Conservation (phyloP, 2,113 vertebrate species). For the Phylloscopus trochilus region DNA sequence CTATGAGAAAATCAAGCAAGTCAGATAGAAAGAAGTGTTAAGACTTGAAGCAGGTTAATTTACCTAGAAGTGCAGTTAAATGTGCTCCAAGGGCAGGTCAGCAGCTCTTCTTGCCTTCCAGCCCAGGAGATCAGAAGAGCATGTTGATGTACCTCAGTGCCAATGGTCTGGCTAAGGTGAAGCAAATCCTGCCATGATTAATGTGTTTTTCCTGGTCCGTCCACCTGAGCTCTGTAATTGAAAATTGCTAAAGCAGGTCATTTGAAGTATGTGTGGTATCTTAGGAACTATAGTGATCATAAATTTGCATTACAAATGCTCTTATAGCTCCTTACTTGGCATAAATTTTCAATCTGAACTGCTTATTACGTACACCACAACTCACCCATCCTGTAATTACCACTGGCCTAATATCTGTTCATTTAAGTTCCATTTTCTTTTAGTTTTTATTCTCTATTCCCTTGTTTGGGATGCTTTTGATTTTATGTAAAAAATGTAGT, state of each 20-base stretch:
- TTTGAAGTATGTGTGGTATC: constrained; percentile 34
- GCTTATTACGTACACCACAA: constrained; percentile 36
- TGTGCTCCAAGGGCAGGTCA: background rate
- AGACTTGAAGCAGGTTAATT: background rate
- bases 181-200: background rate
- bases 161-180: background rate
- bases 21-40: background rate
- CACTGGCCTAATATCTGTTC: background rate
- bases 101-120: background rate
- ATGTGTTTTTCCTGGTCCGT: background rate
- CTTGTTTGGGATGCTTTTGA: background rate
- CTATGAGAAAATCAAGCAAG: background rate
- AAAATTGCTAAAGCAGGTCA: constrained; percentile 31
- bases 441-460: background rate
- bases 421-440: constrained; percentile 8
- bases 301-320: constrained; percentile 57
- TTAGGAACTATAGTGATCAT: constrained; percentile 29
- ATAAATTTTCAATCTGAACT: constrained; percentile 15
- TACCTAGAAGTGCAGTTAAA: background rate
- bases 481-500: background rate
- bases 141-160: background rate
- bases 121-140: background rate
- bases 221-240: constrained; percentile 23
- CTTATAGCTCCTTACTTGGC: background rate
- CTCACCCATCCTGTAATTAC: constrained; percentile 16